Base-by-base conservation (phyloP, 2,888 invertebrate genomes). In the Atrina japonica region DNA sequence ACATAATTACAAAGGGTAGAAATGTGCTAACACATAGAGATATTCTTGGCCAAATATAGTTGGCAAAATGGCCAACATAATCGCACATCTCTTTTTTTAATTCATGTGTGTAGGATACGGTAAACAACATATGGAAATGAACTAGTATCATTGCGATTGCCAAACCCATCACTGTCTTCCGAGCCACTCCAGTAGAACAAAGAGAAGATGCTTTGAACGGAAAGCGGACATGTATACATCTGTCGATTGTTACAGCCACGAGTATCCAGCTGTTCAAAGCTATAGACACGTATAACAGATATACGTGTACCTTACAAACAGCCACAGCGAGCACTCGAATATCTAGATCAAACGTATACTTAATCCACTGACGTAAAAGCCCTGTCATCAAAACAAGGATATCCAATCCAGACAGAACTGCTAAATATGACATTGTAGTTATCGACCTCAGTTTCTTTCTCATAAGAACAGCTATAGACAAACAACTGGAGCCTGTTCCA, bases 231-330 rank as follows among this genome's bases (percentile, higher is more conserved):
- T 78, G 85, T 14, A 89, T 49, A 60, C 84, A 86, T 16, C 88
- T 75, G 60, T 89, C 88, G 2, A 87, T 58, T 3, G 87, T 88
- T 25, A 88, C 86, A 0, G 84, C 77, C n/a, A 88, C 86, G 6
- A 88, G 63, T 21, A 85, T 77, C 88, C 88, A 89, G 1, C 85
- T 86, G 27, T 86, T 83, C n/a, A 81, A 70, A 41, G 87, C 88
- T 25, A 85, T 71, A 0, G 80, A 74, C 1, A 83, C 53, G 67
- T 88, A 88, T 3, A 88, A 86, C 0, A 86, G 27, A 65, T 86
- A 87, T 18, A 78, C 84, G 70, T 88, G 87, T 1, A 86, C 27
- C 59, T 86, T 84, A 63, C 88, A 88, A 6, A 75, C 73, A 0
- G 75, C 64, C 21, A 73, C 66, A 1, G 83, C 82, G 2, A 73